Percentiles rank a stretch among this genome's conserved stretches.
Evolutionary conservation across 2,797 vertebrate genomes (phyloP).

Genomic region (Potorous gilbertii): DNA sequence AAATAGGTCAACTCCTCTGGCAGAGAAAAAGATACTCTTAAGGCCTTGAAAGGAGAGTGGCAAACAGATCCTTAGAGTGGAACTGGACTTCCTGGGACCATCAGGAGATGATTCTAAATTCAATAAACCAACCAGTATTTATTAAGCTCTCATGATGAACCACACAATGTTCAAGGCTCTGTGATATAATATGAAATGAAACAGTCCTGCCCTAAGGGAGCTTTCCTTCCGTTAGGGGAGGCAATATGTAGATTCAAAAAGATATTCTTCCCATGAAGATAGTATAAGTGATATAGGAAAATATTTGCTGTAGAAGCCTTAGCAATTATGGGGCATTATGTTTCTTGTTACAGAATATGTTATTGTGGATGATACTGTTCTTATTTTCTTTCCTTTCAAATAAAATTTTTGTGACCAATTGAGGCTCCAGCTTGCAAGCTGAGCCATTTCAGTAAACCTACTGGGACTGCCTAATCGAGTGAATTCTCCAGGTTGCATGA

Average conservation of each 20-base stretch:
- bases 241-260: background rate
- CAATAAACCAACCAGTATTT: background rate
- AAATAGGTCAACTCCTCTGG: background rate
- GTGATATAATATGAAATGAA: background rate
- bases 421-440: background rate
- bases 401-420: background rate
- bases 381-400: background rate
- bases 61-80: background rate
- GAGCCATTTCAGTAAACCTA: background rate
- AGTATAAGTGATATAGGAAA: background rate
- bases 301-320: background rate
- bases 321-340: background rate
- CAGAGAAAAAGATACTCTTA: background rate
- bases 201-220: background rate
- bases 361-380: background rate
- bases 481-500: background rate
- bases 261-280: background rate
- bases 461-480: background rate
- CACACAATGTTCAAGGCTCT: background rate
- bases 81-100: background rate
- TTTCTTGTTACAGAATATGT: background rate
- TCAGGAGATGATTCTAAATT: background rate
- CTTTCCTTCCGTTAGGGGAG: background rate
- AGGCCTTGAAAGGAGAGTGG: background rate
- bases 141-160: background rate